These are phyloP conservation scores for Sphaeridia pumilis DNA, from an alignment of 2,888 invertebrate genomes.

Conservation along the genomic window DNA sequence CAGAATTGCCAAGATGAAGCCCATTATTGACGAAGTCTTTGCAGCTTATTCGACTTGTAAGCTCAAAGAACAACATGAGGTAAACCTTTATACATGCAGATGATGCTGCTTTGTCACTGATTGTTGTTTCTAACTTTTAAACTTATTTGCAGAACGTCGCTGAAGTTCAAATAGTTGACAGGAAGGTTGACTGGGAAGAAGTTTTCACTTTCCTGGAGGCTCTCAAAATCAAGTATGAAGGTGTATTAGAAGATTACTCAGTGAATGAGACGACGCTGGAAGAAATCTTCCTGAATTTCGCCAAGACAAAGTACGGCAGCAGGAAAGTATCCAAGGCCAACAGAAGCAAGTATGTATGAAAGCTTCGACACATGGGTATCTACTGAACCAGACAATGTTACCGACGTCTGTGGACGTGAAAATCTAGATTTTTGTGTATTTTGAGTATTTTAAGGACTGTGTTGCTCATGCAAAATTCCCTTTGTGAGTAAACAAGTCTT, in stretches of 20 bases:
- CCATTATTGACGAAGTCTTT: slow-evolving; percentile 46
- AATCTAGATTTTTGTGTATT: no score
- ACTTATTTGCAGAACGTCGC: slow-evolving; percentile 42
- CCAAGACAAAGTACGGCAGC: slow-evolving; percentile 24
- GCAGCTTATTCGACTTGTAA: slow-evolving; percentile 47
- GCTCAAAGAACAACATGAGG: slow-evolving; percentile 58
- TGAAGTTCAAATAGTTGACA: slow-evolving; percentile 41
- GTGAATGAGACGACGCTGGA: slow-evolving; percentile 44
- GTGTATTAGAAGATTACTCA: slow-evolving; percentile 41
- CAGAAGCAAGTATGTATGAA: no score
- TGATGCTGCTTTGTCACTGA: no score
- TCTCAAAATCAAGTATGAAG: slow-evolving; percentile 40
- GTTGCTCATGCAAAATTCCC: no score
- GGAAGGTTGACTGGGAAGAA: slow-evolving; percentile 40
- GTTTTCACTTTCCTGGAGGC: slow-evolving; percentile 42
- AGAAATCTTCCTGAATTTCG: slow-evolving; percentile 44
- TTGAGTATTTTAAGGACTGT: no score
- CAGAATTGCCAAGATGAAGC: slow-evolving; percentile 16
- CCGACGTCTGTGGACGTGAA: no score
- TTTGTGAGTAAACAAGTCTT: no score
- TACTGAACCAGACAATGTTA: no score
- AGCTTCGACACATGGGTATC: no score
- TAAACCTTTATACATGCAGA: no score
- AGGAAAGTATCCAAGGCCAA: background rate
- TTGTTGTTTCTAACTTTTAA: no score